phyloP scores from a whole-genome alignment of 2,797 vertebrate genomes.

The Dicrostonyx torquatus region DNA sequence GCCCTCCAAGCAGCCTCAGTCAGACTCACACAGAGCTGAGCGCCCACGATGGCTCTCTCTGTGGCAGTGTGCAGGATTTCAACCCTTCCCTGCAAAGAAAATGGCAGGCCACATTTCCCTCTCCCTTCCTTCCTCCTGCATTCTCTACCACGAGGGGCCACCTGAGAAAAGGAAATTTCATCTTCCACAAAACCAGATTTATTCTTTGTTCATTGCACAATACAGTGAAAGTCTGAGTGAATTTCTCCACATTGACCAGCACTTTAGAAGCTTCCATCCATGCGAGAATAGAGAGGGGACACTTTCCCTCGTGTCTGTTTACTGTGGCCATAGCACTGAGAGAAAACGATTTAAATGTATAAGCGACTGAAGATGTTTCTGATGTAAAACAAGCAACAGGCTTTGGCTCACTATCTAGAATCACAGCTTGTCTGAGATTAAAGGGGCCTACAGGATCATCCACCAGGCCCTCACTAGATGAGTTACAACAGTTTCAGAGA shows the following conservation, averaged over 20 bases:
- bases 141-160: constrained; percentile 8
- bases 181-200: constrained; percentile 69
- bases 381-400: constrained; percentile 54
- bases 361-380: constrained; percentile 64
- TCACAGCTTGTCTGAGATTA: constrained; percentile 55
- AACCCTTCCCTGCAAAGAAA: neutral
- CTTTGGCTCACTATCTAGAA: constrained; percentile 56
- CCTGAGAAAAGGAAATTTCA: constrained; percentile 67
- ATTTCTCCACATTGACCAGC: constrained; percentile 69
- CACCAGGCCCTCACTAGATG: neutral
- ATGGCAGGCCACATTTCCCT: constrained; percentile 15
- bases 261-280: constrained; percentile 77
- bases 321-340: constrained; percentile 50
- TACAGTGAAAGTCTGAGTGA: constrained; percentile 65
- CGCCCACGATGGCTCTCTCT: neutral
- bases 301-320: constrained; percentile 73
- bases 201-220: constrained; percentile 65
- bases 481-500: neutral
- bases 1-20: neutral
- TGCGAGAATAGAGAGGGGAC: constrained; percentile 40
- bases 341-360: constrained; percentile 75
- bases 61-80: fast-evolving
- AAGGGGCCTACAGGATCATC: constrained; percentile 26
- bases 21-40: neutral
- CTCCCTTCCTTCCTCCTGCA: constrained; percentile 44